Conservation (phyloP, 1,140 invertebrate genomes). For the Solen grandis region DNA sequence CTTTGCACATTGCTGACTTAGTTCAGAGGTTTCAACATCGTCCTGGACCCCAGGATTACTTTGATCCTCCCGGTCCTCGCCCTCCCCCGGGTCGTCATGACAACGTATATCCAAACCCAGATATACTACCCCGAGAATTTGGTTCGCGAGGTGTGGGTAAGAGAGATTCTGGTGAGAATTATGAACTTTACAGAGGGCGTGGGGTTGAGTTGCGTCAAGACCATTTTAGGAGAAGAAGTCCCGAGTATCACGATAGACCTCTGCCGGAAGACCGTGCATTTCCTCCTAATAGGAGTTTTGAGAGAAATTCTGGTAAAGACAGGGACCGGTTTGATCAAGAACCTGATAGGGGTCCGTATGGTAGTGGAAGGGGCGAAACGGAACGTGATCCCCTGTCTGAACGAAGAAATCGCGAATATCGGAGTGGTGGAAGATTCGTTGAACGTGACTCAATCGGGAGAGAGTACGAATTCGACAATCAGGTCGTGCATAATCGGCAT, state of each 20-base stretch:
- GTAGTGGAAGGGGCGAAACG: neutral
- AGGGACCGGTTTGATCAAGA: neutral
- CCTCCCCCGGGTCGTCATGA: neutral
- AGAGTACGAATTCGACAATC: conserved; percentile 48
- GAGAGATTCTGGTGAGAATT: conserved; percentile 25
- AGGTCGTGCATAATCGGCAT: conserved; percentile 21
- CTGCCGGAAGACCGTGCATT: neutral
- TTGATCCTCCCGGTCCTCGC: neutral
- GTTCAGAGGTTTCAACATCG: conserved; percentile 52
- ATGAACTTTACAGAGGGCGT: conserved; percentile 24
- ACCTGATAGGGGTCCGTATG: neutral
- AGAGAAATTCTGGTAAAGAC: neutral
- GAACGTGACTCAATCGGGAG: conserved; percentile 41
- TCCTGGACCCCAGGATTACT: conserved; percentile 30
- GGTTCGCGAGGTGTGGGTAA: conserved; percentile 56
- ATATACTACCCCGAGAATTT: conserved; percentile 60
- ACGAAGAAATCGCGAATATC: neutral
- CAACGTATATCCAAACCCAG: conserved; percentile 5
- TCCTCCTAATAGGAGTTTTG: neutral
- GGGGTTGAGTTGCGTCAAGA: conserved; percentile 62
- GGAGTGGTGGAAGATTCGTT: conserved; percentile 22
- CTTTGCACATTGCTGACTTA: conserved; percentile 59
- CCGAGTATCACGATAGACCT: conserved; percentile 9
- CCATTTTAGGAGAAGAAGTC: conserved; percentile 50
- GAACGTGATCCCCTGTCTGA: too few species aligned